Evolutionary conservation across 2,888 invertebrate genomes (phyloP).

Genomic region (Zootermopsis nevadensis): DNA sequence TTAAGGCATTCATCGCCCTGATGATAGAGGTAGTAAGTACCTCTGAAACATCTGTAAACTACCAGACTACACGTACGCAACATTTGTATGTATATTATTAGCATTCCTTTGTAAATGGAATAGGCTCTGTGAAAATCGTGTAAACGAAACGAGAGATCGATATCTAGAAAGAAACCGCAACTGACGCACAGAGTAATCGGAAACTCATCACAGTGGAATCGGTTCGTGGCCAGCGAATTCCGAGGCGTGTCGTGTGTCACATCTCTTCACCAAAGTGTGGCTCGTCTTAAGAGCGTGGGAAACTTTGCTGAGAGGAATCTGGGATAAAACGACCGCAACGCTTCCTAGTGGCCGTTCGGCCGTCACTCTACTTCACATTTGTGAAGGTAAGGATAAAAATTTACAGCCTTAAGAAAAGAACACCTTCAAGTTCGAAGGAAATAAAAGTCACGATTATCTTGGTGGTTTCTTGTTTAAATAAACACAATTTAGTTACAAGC

Average conservation of each 20-base stretch:
- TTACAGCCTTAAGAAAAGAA: too few relatives aligned
- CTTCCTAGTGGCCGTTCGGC: not conserved
- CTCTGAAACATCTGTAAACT: not conserved
- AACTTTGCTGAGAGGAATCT: slow-evolving; percentile 4
- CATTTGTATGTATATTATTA: not conserved
- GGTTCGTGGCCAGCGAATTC: not conserved
- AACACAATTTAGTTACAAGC: slow-evolving; percentile 24
- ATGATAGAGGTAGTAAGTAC: too few relatives aligned
- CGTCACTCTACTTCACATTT: not conserved
- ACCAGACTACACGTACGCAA: not conserved
- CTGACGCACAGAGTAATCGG: not conserved
- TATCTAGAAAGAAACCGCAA: slow-evolving; percentile 2
- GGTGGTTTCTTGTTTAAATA: slow-evolving; percentile 32
- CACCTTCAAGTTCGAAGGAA: not conserved
- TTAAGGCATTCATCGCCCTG: too few relatives aligned
- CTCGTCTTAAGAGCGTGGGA: slow-evolving; percentile 10
- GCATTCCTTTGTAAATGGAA: not conserved
- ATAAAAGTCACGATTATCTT: slow-evolving; percentile 28
- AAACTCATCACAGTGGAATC: not conserved
- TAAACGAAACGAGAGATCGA: not conserved
- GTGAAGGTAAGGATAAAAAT: not conserved
- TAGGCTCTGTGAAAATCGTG: not conserved
- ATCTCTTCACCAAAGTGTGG: not conserved
- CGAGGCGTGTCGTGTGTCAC: slow-evolving; percentile 10
- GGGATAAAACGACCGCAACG: too few relatives aligned